Evolutionary conservation across 2,797 vertebrate genomes (phyloP), one percentile per base, ranked within the genome.

Genomic region (Muraenolepis orangiensis): DNA sequence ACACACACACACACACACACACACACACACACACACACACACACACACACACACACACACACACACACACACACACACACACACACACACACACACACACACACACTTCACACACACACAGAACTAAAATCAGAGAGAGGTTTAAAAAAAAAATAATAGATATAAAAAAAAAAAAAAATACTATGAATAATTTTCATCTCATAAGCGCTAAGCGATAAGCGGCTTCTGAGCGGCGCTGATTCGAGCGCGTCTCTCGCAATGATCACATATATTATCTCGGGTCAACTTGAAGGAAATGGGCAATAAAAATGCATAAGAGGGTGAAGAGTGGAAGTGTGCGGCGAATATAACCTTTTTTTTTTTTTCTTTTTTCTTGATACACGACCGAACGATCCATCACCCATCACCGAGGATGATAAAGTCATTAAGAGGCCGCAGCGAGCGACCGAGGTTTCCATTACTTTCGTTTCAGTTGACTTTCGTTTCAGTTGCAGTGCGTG

Each of bases 1-100:
- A 85, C 86, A 91, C n/a, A n/a, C n/a, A 88, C 91, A 93, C 83
- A 89, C 89, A 77, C 80, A 86, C 78, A 80, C 78, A 93, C 91
- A 6, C 13, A 51, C 0, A 40, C 80, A 86, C 86, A 91, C 36
- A 88, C 85, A 89, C 91, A 93, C 83, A 90, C 89, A 77, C 80
- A 86, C 78, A 81, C 88, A 81, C 78, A 93, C 91, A 18, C n/a
- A 57, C 0, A 42, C 80, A 86, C 86, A 91, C 36, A 38, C 36
- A 89, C 91, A 93, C 83, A 90, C 89, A 77, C 80, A 86, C 78
- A 81, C 88, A 81, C 78, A 93, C 91, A 18, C n/a, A 57, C 0
- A 42, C 80, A 86, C 86, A 91, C 36, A 38, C 36, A 89, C 91
- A 93, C 83, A 90, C 89, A 77, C 80, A 86, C 78, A 81, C 88